Percentiles rank a stretch among this genome's conserved stretches.
These are phyloP conservation scores for Oryctes rhinoceros DNA, from an alignment of 1,140 invertebrate genomes.

Conservation along the genomic window DNA sequence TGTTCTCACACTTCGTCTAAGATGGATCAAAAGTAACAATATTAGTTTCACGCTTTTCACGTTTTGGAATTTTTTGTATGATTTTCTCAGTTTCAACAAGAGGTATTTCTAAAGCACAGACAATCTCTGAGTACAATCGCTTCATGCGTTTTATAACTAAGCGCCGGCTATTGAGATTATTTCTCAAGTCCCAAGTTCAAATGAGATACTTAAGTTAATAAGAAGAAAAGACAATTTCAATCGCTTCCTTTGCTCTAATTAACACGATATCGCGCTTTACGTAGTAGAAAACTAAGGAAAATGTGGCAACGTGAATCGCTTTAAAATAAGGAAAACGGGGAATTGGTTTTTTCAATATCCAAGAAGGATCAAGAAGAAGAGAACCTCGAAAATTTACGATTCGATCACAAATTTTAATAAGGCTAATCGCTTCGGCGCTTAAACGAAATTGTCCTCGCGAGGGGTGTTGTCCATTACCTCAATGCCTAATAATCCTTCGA, in stretches of 20 bases:
- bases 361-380: background rate
- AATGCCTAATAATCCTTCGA: background rate
- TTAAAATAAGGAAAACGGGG: background rate
- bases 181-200: background rate
- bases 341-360: background rate
- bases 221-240: background rate
- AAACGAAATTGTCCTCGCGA: slow-evolving; percentile 4
- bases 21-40: no score
- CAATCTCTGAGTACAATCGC: no score
- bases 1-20: no score
- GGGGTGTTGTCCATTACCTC: slow-evolving; percentile 10
- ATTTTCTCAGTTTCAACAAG: no score
- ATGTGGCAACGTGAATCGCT: background rate
- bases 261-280: background rate
- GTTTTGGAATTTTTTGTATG: no score
- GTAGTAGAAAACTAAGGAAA: background rate
- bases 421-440: background rate
- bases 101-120: no score
- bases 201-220: background rate
- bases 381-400: slow-evolving; percentile 6
- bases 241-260: background rate
- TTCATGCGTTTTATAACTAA: no score
- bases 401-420: slow-evolving; percentile 33
- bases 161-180: no score
- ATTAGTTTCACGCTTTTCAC: no score